These are phyloP conservation scores for Rhinopithecus roxellana DNA, from an alignment of 2,113 vertebrate species.

Conservation along the genomic window DNA sequence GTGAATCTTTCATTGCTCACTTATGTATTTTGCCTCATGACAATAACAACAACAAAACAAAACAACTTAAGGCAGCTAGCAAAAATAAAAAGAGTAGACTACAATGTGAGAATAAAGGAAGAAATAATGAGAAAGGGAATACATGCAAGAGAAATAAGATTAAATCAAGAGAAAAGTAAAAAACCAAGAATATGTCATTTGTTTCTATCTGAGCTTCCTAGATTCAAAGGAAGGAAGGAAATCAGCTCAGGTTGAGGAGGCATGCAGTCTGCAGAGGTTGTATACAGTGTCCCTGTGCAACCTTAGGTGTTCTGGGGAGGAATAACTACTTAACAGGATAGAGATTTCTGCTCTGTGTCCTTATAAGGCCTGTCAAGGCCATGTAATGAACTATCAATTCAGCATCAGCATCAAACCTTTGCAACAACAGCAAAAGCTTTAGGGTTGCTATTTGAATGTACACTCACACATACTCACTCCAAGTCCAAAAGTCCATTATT, in stretches of 20 bases:
- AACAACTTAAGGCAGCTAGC: neutral
- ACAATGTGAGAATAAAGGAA: neutral
- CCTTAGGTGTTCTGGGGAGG: neutral
- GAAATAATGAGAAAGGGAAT: neutral
- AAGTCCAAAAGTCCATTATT: no score
- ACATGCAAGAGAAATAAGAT: neutral
- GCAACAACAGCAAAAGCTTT: neutral
- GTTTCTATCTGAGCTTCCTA: neutral
- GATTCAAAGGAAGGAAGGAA: neutral
- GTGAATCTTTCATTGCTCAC: no score
- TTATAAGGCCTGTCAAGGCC: no score
- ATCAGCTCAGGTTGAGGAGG: neutral
- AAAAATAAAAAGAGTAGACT: neutral
- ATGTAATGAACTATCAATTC: no score
- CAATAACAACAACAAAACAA: neutral
- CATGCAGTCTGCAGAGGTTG: rapidly evolving
- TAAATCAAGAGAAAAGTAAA: neutral
- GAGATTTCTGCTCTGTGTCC: neutral
- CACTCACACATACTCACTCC: no score
- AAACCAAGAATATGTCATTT: no score
- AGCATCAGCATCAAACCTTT: neutral
- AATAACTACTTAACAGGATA: no score
- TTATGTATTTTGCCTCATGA: neutral
- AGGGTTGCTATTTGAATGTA: neutral
- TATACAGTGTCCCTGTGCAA: rapidly evolving